A percentile compares a stretch with the other conserved stretches of the same genome.
These are phyloP conservation scores for Osmerus eperlanus DNA, from an alignment of 2,113 vertebrate species.

Conservation along the genomic window DNA sequence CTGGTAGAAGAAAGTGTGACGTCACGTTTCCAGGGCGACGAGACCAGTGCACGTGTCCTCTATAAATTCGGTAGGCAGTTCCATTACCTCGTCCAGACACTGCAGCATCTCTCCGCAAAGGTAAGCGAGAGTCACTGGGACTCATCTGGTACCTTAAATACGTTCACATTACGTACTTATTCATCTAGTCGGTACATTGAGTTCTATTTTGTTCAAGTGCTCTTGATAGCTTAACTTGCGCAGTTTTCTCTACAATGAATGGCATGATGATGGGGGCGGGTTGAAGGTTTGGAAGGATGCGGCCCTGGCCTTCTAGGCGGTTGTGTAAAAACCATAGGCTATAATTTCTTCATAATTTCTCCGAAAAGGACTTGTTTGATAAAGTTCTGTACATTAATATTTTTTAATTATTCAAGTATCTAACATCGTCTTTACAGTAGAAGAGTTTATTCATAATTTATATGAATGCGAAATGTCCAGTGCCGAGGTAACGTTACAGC, in stretches of 20 bases:
- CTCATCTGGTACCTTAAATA: too few relatives aligned
- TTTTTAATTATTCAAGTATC: too few relatives aligned
- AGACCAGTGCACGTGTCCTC: slow-evolving; percentile 5
- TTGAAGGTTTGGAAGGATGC: background rate
- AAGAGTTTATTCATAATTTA: background rate
- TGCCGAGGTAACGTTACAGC: background rate
- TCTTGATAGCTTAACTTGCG: too few relatives aligned
- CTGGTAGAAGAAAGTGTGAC: slow-evolving; percentile 10
- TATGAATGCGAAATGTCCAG: background rate
- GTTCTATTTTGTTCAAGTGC: too few relatives aligned
- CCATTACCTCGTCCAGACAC: slow-evolving; percentile 5
- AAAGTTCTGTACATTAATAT: too few relatives aligned
- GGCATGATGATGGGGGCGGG: too few relatives aligned
- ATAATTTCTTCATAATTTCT: background rate
- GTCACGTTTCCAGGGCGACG: slow-evolving; percentile 35
- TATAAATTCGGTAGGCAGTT: slow-evolving; percentile 28
- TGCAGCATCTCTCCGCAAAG: slow-evolving; percentile 24
- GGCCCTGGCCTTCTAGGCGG: background rate
- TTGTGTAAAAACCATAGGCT: background rate
- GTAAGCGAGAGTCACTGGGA: background rate
- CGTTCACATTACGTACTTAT: too few relatives aligned
- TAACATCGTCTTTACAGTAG: too few relatives aligned
- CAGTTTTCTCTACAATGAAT: too few relatives aligned
- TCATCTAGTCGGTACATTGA: too few relatives aligned
- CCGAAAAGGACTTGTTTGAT: background rate